A percentile compares a stretch with the other conserved stretches of the same genome.
phyloP scores from a whole-genome alignment of 2,888 invertebrate genomes.

The Nineta flava region DNA sequence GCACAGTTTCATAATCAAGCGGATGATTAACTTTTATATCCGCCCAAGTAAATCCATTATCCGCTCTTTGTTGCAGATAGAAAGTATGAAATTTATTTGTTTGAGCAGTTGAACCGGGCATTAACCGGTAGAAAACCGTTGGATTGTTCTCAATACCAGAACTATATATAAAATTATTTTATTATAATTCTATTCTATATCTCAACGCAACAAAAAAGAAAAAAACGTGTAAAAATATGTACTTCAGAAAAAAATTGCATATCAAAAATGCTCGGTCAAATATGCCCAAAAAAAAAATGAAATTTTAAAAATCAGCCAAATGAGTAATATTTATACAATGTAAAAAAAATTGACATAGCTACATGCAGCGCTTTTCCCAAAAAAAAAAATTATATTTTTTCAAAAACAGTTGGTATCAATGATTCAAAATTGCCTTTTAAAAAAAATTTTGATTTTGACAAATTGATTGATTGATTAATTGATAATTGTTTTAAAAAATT shows the following conservation, averaged over 20 bases:
- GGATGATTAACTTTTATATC: slow-evolving; percentile 94
- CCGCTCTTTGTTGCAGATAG: slow-evolving; percentile 85
- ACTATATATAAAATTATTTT: slow-evolving; percentile 33
- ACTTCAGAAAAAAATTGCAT: neutral
- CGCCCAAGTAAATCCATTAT: slow-evolving; percentile 87
- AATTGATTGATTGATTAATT: too few species aligned
- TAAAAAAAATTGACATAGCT: slow-evolving; percentile 11
- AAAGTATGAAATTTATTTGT: slow-evolving; percentile 93
- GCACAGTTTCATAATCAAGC: slow-evolving; percentile 85
- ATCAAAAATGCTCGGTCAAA: neutral
- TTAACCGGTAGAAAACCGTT: slow-evolving; percentile 86
- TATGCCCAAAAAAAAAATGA: slow-evolving; percentile 5
- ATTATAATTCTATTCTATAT: neutral
- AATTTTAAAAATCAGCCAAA: slow-evolving; percentile 11
- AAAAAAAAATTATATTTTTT: neutral
- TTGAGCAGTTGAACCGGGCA: slow-evolving; percentile 91
- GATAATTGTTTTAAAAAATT: neutral
- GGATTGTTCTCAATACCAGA: slow-evolving; percentile 94
- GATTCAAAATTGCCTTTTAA: neutral
- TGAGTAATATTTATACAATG: slow-evolving; percentile 9
- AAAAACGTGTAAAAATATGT: neutral
- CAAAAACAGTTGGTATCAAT: too few species aligned
- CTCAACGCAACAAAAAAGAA: neutral
- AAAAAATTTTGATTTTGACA: neutral
- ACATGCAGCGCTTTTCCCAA: slow-evolving; percentile 4